phyloP scores from a whole-genome alignment of 2,888 invertebrate genomes.

The Parascotia fuliginaria region DNA sequence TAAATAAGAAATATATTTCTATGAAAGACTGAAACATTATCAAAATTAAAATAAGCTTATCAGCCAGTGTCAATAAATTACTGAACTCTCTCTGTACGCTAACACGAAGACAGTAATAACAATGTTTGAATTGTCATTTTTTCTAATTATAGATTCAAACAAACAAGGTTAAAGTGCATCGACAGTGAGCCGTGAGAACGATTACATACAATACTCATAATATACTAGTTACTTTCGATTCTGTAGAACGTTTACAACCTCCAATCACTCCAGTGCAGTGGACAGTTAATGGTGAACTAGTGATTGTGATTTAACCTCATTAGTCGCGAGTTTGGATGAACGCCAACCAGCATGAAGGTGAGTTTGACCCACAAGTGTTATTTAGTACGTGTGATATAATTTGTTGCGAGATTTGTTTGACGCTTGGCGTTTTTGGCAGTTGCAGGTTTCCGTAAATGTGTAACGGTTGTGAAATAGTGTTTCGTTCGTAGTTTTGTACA shows the following conservation, averaged over 20 bases:
- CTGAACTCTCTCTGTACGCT: too few relatives aligned
- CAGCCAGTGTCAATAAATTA: too few relatives aligned
- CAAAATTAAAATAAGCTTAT: too few relatives aligned
- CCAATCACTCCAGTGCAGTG: slow-evolving; percentile 16
- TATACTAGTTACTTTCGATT: slow-evolving; percentile 46
- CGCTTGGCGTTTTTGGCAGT: slow-evolving; percentile 3
- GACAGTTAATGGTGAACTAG: slow-evolving; percentile 23
- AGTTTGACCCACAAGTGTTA: slow-evolving; percentile 45
- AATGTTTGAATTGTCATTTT: slow-evolving; percentile 16
- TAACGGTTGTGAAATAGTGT: slow-evolving; percentile 11
- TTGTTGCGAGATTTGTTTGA: slow-evolving; percentile 8
- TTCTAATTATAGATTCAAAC: slow-evolving; percentile 43
- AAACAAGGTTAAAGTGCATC: slow-evolving; percentile 56
- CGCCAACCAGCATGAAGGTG: slow-evolving; percentile 72
- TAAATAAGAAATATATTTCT: too few relatives aligned
- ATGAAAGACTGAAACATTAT: too few relatives aligned
- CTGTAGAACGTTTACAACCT: slow-evolving; percentile 15
- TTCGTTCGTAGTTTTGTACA: not conserved
- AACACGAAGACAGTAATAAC: too few relatives aligned
- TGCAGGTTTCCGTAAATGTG: slow-evolving; percentile 10
- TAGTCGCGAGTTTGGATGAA: slow-evolving; percentile 45
- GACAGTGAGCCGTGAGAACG: slow-evolving; percentile 50
- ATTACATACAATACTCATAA: slow-evolving; percentile 44
- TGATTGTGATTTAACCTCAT: slow-evolving; percentile 31
- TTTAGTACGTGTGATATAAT: slow-evolving; percentile 16